Base-by-base conservation (phyloP, 1,140 invertebrate genomes). In the Radopholus similis region DNA sequence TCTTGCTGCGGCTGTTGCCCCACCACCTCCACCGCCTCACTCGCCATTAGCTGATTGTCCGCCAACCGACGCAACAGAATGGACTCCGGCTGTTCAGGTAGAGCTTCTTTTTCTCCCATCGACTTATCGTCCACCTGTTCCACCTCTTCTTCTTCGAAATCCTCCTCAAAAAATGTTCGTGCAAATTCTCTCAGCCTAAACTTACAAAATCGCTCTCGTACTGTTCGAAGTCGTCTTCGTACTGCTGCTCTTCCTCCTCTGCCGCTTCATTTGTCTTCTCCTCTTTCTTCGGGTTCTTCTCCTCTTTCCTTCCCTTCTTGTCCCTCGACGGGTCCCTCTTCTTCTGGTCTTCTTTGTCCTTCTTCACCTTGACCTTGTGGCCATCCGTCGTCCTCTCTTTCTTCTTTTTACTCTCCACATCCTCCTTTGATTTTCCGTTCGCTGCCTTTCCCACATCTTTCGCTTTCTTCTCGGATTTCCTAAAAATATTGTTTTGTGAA, bases 161-260 rank as follows among this genome's bases (percentile, higher is more conserved):
- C 47, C 47, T 51, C 30, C 30, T 4, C 23, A 21, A 51, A 23
- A 18, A 42, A 13, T 42, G 18, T 2, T 47, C 2, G 3, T 23
- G 13, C 4, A n/a, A 47, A 47, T 47, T 3, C 1, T 47, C 6
- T 47, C 44, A 15, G 13, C 44, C 44, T 3, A 47, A 47, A 47
- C 47, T 21, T 28, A 51, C 63, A 42, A 64, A 64, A 65, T 64
- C 63, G 47, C 63, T 64, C 40, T 62, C 63, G 47, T 64, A 64
- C 1, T 64, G 47, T 38, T 64, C 63, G 47, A 64, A 64, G 47
- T 64, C 63, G 9, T 64, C 63, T 34, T 64, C 63, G 9, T 64
- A 64, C 35, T 30, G 26, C 2, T 35, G 18, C 3, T 34, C 8
- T 18, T 64, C 26, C 9, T 64, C 37, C 30, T 56, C 6, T 23